Evolutionary conservation across 1,140 invertebrate genomes (phyloP).

Genomic region (Asobara japonica): DNA sequence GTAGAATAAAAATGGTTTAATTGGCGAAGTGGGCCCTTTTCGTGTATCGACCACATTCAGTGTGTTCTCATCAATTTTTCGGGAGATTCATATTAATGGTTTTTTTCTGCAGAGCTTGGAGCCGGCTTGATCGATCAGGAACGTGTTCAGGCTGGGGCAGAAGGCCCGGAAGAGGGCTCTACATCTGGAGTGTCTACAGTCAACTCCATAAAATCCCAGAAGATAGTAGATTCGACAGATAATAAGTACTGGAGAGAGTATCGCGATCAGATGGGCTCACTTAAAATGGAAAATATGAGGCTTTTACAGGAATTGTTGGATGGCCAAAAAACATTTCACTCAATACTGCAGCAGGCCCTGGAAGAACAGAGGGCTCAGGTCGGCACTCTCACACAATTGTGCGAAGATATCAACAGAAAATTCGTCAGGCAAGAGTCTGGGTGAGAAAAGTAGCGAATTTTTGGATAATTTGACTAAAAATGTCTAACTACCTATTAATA

Average conservation of each 20-base stretch:
- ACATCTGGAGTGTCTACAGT: slow-evolving; percentile 77
- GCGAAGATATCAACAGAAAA: slow-evolving; percentile 58
- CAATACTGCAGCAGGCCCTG: slow-evolving; percentile 74
- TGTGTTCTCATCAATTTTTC: too few species aligned
- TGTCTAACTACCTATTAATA: too few species aligned
- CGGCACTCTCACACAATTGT: slow-evolving; percentile 62
- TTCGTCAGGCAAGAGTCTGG: slow-evolving; percentile 48
- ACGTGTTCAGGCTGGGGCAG: slow-evolving; percentile 61
- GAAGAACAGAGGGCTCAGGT: slow-evolving; percentile 76
- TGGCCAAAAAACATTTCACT: slow-evolving; percentile 77
- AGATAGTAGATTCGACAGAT: slow-evolving; percentile 63
- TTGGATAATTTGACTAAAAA: slow-evolving; percentile 19
- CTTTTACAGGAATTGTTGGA: slow-evolving; percentile 74
- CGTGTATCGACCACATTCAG: too few species aligned
- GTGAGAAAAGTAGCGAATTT: slow-evolving; percentile 37
- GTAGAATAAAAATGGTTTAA: too few species aligned
- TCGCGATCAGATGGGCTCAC: slow-evolving; percentile 65
- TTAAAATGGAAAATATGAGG: slow-evolving; percentile 68
- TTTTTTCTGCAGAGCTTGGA: slow-evolving; percentile 73
- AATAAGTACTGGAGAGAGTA: slow-evolving; percentile 66
- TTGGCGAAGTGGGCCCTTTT: too few species aligned
- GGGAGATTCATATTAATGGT: too few species aligned
- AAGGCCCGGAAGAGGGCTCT: slow-evolving; percentile 69
- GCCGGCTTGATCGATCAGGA: slow-evolving; percentile 82
- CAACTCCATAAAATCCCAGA: slow-evolving; percentile 73